Evolutionary conservation across 2,888 invertebrate genomes (phyloP), one percentile per base, ranked within the genome.

Genomic region (Coecobrya sp.): DNA sequence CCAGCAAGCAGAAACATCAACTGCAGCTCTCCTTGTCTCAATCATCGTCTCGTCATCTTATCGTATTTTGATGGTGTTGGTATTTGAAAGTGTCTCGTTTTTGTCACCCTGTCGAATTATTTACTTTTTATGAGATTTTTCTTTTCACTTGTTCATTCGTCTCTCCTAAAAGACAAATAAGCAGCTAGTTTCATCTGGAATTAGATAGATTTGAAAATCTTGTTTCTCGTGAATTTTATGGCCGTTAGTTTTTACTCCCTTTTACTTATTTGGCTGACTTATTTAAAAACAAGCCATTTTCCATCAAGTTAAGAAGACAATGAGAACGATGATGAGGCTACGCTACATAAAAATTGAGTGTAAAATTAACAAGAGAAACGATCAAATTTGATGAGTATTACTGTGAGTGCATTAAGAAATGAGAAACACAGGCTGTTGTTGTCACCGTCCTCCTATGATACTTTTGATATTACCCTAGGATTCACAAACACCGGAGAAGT

Each of bases 41-140:
- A 36, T 13, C 65, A 7, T 30, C 52, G 11, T n/a, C 30, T 3
- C 27, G 8, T 27, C 22, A 49, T 59, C 25, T 73, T 45, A 87
- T 59, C 76, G 68, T 36, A 73, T 70, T 73, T 73, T 79, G 87
- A 49, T 87, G 79, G 22, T 79, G 86, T 73, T 36, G 59, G n/a
- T 7, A 36, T 45, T 49, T 76, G 49, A 49, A 76, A 45, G 49
- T 13, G 49, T 22, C 22, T 52, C 59, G 36, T 82, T 82, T 36
- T 82, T 84, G 89, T 89, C 84, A 89, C 84, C 89, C 89, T 73
- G 55, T 89, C 89, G 70, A 68, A 89, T 89, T 89, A 89, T 89
- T 89, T 84, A 45, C 84, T 84, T 89, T 89, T 89, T 89, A 89
- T 25, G 89, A 84, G 81, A 68, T 45, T 89, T 84, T 82, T 76